Conservation (phyloP, 1,140 invertebrate species). For the Sarcophaga bullata region DNA sequence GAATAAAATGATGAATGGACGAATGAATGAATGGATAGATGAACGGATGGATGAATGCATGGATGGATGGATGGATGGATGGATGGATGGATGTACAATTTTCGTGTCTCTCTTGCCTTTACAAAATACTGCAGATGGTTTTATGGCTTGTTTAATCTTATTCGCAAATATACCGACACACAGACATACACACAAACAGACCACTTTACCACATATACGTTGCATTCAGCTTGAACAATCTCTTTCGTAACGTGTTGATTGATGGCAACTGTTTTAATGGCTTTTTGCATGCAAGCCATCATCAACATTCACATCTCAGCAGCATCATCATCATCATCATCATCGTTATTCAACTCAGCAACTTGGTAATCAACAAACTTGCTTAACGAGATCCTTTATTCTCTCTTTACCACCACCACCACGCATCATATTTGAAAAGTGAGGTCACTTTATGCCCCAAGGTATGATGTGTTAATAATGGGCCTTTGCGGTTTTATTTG, state of each 20-base stretch:
- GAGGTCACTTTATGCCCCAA: conserved; percentile 29
- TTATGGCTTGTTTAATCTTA: conserved; percentile 38
- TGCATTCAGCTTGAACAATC: conserved; percentile 28
- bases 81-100: background rate
- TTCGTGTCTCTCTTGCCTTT: background rate
- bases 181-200: background rate
- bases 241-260: background rate
- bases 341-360: too few species aligned
- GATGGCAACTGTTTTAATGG: conserved; percentile 38
- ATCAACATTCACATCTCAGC: conserved; percentile 12
- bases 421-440: background rate
- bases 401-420: background rate
- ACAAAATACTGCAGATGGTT: background rate
- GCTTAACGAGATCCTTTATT: background rate
- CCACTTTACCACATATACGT: background rate
- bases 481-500: conserved; percentile 30
- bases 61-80: background rate
- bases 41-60: background rate
- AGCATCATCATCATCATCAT: background rate
- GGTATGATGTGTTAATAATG: conserved; percentile 43
- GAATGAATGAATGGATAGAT: too few species aligned
- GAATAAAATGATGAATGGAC: too few species aligned
- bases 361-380: background rate
- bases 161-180: background rate
- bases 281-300: conserved; percentile 40